Evolutionary conservation across 2,888 invertebrate genomes (phyloP).

Genomic region (Pristionchus arcanus): DNA sequence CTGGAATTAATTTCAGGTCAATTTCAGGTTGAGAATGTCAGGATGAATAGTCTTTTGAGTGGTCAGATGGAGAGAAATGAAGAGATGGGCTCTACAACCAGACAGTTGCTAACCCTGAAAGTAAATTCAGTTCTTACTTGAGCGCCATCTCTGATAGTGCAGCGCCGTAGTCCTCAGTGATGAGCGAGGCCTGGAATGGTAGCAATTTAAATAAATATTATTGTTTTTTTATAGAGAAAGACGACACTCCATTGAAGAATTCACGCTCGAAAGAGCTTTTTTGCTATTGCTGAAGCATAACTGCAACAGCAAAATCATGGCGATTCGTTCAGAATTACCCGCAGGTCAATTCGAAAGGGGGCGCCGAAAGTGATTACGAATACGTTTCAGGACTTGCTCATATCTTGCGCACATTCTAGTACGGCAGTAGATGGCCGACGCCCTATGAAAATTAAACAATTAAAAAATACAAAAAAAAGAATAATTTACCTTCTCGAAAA

Average conservation of each 20-base stretch:
- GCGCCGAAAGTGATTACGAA: too few species aligned
- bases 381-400: too few species aligned
- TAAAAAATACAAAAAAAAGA: neutral
- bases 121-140: slow-evolving; percentile 8
- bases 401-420: too few species aligned
- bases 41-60: too few species aligned
- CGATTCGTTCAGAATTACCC: too few species aligned
- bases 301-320: too few species aligned
- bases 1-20: slow-evolving; percentile 36
- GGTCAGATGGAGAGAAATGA: neutral
- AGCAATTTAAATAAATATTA: neutral
- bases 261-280: too few species aligned
- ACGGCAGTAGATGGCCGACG: too few species aligned
- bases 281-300: too few species aligned
- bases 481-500: slow-evolving; percentile 65
- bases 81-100: neutral
- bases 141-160: slow-evolving; percentile 49
- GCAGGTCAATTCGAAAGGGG: too few species aligned
- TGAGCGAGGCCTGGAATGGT: slow-evolving; percentile 32
- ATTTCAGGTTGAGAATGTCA: slow-evolving; percentile 1
- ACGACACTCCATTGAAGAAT: neutral
- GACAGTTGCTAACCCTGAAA: neutral
- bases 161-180: slow-evolving; percentile 53
- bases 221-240: too few species aligned
- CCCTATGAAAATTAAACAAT: neutral